Base-by-base conservation (phyloP, 2,113 vertebrate species). In the Myxocyprinus asiaticus region DNA sequence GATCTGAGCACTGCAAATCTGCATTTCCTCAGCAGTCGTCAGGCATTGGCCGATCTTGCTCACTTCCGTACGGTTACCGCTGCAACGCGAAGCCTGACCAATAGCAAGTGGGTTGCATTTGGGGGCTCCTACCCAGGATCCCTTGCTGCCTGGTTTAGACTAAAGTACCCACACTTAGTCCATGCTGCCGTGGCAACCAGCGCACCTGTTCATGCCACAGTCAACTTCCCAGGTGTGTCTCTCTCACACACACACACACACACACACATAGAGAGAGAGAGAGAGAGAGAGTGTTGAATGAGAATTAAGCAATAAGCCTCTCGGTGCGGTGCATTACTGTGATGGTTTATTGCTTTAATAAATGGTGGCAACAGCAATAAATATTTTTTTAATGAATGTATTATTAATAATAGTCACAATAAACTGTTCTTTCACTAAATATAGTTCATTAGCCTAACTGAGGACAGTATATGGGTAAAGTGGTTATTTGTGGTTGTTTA, bases 141-240 rank as follows among this genome's bases (percentile, higher is more conserved):
- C 2, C 88, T 93, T 0, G 90, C 87, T 10, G 88, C 89, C 4
- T 91, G 90, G 88, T 91, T 93, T 80, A 86, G 89, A 71, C 80
- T 91, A 77, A 94, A 94, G 82, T 91, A 91, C 53, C 86, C 90
- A 0, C 83, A 91, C 22, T 77, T 93, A 63, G 89, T 91, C 42
- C 81, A 89, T n/a, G 88, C 88, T 44, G 84, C 90, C 1, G 83
- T 90, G 42, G 91, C 90, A 51, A 90, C 85, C 3, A 92, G 88
- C 7, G 87, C 88, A 50, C 89, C 90, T 0, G 75, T 91, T n/a
- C 51, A 90, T 7, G 86, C 90, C 2, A 80, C 88, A 0, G 80
- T 89, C 56, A 91, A 92, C 87, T 93, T 93, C 79, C 86, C 88
- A 89, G 93, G 91, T 91, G 81, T 74, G 22, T 33, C 1, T 33